A percentile compares a stretch with the other conserved stretches of the same genome.
phyloP scores from a whole-genome alignment of 1,140 invertebrate genomes.

The Drosophila arizonae region DNA sequence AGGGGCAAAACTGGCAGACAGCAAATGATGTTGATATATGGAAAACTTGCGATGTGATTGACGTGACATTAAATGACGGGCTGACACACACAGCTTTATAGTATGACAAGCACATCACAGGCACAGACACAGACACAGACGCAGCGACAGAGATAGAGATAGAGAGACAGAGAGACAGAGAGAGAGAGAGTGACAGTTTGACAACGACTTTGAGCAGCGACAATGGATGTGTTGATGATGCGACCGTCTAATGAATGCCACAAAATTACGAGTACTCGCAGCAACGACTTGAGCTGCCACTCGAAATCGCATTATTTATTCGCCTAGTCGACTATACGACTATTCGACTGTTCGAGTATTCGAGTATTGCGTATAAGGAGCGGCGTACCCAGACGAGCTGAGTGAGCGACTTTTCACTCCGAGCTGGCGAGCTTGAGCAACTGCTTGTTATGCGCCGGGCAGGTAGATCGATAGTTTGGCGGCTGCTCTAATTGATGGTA shows the following conservation, averaged over 20 bases:
- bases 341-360: no score
- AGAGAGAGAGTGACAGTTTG: slow-evolving; percentile 28
- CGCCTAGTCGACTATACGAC: not conserved
- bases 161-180: not conserved
- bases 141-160: not conserved
- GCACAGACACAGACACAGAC: not conserved
- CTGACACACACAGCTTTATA: slow-evolving; percentile 49
- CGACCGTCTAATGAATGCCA: slow-evolving; percentile 48
- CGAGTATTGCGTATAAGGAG: slow-evolving; percentile 3
- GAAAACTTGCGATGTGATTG: slow-evolving; percentile 61
- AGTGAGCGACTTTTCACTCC: slow-evolving; percentile 2
- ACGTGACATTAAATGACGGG: slow-evolving; percentile 73
- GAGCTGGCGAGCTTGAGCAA: not conserved
- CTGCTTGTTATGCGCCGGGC: not conserved
- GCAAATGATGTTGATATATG: slow-evolving; percentile 45
- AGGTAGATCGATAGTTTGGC: slow-evolving; percentile 10
- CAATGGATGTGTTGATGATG: slow-evolving; percentile 32
- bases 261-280: slow-evolving; percentile 26
- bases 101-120: slow-evolving; percentile 38
- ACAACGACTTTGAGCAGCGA: slow-evolving; percentile 29
- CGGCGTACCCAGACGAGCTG: slow-evolving; percentile 3
- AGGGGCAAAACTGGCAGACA: slow-evolving; percentile 36
- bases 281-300: slow-evolving; percentile 4
- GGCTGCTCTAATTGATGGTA: slow-evolving; percentile 20
- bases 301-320: slow-evolving; percentile 10